phyloP scores from a whole-genome alignment of 2,888 invertebrate genomes.

The Oasisia sp. region DNA sequence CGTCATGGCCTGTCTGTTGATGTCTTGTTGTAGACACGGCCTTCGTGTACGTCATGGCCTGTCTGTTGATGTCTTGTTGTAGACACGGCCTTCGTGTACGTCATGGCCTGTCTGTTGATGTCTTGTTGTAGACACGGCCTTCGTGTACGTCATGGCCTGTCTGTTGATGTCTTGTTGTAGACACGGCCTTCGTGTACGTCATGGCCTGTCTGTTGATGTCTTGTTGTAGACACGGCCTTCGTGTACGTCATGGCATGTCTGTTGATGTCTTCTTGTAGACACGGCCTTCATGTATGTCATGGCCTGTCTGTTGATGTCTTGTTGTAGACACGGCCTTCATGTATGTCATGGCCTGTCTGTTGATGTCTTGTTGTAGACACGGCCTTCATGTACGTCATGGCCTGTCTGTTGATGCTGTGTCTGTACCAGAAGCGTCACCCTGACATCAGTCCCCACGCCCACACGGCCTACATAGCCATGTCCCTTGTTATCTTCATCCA shows the following conservation, averaged over 20 bases:
- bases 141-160: not conserved
- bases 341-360: not conserved
- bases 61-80: not conserved
- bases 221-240: not conserved
- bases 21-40: not conserved
- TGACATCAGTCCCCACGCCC: slow-evolving; percentile 81
- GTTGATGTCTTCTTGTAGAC: not conserved
- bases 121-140: not conserved
- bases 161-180: not conserved
- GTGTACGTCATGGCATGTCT: not conserved
- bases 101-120: not conserved
- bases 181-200: not conserved
- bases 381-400: slow-evolving; percentile 92
- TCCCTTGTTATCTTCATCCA: slow-evolving; percentile 77
- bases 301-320: not conserved
- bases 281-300: not conserved
- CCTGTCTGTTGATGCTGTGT: slow-evolving; percentile 86
- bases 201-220: not conserved
- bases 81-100: not conserved
- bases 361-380: slow-evolving; percentile 76
- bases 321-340: not conserved
- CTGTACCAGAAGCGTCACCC: slow-evolving; percentile 89
- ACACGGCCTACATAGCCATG: slow-evolving; percentile 72
- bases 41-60: not conserved
- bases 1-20: not conserved